Evolutionary conservation across 2,113 vertebrate species (phyloP).

Genomic region (Sander lucioperca): DNA sequence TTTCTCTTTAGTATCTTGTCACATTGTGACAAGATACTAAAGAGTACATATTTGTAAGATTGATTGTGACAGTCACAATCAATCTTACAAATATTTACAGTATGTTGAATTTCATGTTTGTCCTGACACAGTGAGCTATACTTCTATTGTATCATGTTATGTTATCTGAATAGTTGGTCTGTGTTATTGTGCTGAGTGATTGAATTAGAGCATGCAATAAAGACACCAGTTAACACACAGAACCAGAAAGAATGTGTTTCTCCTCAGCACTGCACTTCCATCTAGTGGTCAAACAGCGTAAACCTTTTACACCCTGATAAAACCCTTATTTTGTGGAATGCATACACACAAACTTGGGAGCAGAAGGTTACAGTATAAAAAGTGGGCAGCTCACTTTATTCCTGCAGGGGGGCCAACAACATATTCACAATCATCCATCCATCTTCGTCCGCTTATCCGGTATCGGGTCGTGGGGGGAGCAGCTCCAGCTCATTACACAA

Average conservation of each 20-base stretch:
- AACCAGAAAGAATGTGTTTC: background rate
- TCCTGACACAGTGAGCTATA: background rate
- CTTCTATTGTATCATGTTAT: background rate
- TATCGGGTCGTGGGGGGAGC: no score
- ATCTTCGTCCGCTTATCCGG: no score
- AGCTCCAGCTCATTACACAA: background rate
- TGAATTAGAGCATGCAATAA: slow-evolving; percentile 4
- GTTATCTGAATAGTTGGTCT: background rate
- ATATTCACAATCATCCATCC: background rate
- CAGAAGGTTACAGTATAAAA: slow-evolving; percentile 8
- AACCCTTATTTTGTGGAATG: background rate
- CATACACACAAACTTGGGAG: background rate
- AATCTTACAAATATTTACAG: slow-evolving; percentile 3
- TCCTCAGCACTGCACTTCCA: slow-evolving; percentile 56
- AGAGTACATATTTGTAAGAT: no score
- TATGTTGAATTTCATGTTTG: background rate
- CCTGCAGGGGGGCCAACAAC: slow-evolving; percentile 8
- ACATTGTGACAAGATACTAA: background rate
- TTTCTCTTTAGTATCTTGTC: background rate
- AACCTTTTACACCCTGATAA: background rate
- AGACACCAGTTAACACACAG: background rate
- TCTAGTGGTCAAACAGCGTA: slow-evolving; percentile 74
- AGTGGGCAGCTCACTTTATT: background rate
- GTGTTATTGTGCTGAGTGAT: slow-evolving; percentile 4
- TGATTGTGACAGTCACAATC: background rate